Percentiles rank a stretch among this genome's conserved stretches.
These are phyloP conservation scores for Catagonus wagneri DNA, from an alignment of 2,113 vertebrate genomes.

Conservation along the genomic window DNA sequence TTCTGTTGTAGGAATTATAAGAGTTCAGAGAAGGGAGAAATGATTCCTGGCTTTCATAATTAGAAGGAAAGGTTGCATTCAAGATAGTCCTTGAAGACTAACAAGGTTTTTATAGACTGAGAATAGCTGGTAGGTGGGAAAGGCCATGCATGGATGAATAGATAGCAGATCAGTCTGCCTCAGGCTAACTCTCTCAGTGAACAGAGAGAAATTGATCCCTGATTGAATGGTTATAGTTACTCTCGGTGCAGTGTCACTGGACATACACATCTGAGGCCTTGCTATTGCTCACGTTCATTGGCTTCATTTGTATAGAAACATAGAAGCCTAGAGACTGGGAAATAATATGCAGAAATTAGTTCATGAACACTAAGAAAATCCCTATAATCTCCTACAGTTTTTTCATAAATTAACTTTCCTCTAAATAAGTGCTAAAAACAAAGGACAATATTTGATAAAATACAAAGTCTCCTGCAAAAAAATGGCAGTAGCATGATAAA, in stretches of 20 bases:
- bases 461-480: neutral
- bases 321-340: neutral
- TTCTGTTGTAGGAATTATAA: neutral
- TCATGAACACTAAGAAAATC: neutral
- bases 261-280: neutral
- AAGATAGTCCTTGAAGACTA: neutral
- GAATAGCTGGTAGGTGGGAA: neutral
- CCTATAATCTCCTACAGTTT: neutral
- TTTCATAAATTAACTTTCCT: neutral
- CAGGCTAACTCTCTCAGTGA: neutral
- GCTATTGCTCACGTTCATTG: neutral
- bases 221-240: neutral
- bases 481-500: neutral
- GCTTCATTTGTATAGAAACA: neutral
- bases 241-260: neutral
- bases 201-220: neutral
- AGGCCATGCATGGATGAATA: neutral
- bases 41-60: neutral
- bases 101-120: neutral
- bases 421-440: neutral
- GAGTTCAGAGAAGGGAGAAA: neutral
- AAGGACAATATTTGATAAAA: neutral
- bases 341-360: neutral
- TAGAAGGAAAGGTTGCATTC: neutral
- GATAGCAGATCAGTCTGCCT: neutral